Base-by-base conservation (phyloP, 2,888 invertebrate genomes). In the Drosophila eohydei region DNA sequence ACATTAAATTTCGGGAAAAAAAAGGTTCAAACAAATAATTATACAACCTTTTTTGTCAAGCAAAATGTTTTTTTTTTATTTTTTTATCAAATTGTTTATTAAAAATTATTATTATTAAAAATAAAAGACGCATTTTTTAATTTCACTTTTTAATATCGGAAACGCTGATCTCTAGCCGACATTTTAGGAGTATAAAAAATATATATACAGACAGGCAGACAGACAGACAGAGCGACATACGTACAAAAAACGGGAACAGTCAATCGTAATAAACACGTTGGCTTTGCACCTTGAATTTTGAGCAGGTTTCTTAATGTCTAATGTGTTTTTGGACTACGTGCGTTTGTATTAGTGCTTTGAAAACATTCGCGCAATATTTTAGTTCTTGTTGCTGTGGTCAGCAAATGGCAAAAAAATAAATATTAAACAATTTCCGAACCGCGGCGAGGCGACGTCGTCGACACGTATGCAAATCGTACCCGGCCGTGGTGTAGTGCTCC, bases 371-470 rank as follows among this genome's bases (percentile, higher is more conserved):
- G 67, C 63, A 72, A 69, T 77, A 60, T 77, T 77, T 64, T 64
- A 71, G 61, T 80, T 81, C 71, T 87, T 77, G 69, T 77, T 80
- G 77, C 71, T 80, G 85, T 85, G 90, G 90, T 90, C 90, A 90
- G 32, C 85, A 81, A 86, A 83, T 82, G 90, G 81, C 90, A 90
- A 78, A 89, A 79, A 83, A 81, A 90, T 90, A 78, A 87, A 90
- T 90, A 90, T 89, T 88, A 83, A 88, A 86, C 87, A 87, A 87
- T 74, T 57, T 66, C 71, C 54, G 60, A 50, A 55, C 52, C 58
- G 26, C 16, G 32, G 6, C 64, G 40, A 61, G 16, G n/a, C 30
- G 48, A 32, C 48, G n/a, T 9, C 54, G 12, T 38, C 66, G 58
- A 66, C 57, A 61, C 59, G 38, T 73, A 83, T 83, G 81, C 81